These are phyloP conservation scores for Odontomachus brunneus DNA, from an alignment of 1,140 invertebrate species.

Conservation along the genomic window DNA sequence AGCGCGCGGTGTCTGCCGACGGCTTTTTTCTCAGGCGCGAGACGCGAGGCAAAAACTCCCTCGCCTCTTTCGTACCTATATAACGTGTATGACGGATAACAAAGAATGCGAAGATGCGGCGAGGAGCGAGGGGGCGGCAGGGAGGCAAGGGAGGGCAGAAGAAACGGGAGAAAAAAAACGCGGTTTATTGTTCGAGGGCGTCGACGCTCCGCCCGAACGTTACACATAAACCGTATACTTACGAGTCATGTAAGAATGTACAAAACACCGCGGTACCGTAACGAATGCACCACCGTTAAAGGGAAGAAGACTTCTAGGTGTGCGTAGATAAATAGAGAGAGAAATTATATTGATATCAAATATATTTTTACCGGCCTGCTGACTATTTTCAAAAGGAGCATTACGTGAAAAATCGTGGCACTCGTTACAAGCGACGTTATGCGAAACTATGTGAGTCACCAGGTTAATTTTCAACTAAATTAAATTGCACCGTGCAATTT, in stretches of 20 bases:
- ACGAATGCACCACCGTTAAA: constrained; percentile 72
- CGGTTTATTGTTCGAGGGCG: constrained; percentile 73
- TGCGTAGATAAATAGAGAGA: constrained; percentile 68
- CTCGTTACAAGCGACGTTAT: too few species aligned
- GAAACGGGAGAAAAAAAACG: constrained; percentile 12
- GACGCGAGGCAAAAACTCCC: constrained; percentile 25
- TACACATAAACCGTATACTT: constrained; percentile 70
- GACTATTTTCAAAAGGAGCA: too few species aligned
- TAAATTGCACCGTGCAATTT: too few species aligned
- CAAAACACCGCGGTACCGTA: constrained; percentile 66
- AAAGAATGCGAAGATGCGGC: constrained; percentile 1
- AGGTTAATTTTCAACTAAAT: too few species aligned
- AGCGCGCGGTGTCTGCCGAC: constrained; percentile 1
- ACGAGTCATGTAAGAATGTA: constrained; percentile 64
- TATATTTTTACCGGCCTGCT: constrained; percentile 21
- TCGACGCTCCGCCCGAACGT: constrained; percentile 61
- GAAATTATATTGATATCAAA: constrained; percentile 1
- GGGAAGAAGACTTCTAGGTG: constrained; percentile 36
- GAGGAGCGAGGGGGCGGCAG: constrained; percentile 6
- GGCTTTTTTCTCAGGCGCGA: constrained; percentile 26
- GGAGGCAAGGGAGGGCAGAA: constrained; percentile 20
- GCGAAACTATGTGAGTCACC: too few species aligned
- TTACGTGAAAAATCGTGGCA: too few species aligned
- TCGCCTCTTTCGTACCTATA: constrained; percentile 26
- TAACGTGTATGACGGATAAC: constrained; percentile 28